phyloP scores from a whole-genome alignment of 2,113 vertebrate species.

The Cheirogaleus medius region DNA sequence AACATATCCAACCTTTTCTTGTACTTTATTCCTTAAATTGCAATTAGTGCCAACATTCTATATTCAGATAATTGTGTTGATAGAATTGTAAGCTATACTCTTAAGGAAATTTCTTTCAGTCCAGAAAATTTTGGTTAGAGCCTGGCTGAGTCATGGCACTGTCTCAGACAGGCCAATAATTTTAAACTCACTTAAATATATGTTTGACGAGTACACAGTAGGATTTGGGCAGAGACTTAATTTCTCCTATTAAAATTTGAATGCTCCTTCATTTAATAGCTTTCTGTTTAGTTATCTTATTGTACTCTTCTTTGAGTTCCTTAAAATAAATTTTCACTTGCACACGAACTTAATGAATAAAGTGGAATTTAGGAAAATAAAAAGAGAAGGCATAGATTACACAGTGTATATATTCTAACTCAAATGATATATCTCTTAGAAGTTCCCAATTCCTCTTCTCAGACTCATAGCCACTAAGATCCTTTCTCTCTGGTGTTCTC shows the following conservation, averaged over 20 bases:
- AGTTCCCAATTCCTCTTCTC: neutral
- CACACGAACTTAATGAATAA: neutral
- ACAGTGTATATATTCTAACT: neutral
- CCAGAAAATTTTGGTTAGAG: neutral
- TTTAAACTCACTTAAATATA: neutral
- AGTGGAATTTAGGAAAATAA: slow-evolving; percentile 17
- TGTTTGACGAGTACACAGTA: neutral
- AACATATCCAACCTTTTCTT: neutral
- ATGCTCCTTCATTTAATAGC: neutral
- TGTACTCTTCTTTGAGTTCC: neutral
- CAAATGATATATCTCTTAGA: neutral
- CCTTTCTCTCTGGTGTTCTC: neutral
- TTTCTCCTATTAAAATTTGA: neutral
- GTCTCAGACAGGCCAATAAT: neutral
- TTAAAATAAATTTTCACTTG: neutral
- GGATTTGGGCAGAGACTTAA: neutral
- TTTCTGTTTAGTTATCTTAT: neutral
- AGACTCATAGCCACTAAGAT: neutral
- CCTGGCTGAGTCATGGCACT: neutral
- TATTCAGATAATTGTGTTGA: neutral
- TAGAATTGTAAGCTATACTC: neutral
- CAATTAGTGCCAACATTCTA: neutral
- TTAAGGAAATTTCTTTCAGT: neutral
- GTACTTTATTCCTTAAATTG: neutral
- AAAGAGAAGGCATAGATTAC: neutral